Conservation (phyloP, 1,140 invertebrate genomes). For the Aphidius gifuensis region DNA sequence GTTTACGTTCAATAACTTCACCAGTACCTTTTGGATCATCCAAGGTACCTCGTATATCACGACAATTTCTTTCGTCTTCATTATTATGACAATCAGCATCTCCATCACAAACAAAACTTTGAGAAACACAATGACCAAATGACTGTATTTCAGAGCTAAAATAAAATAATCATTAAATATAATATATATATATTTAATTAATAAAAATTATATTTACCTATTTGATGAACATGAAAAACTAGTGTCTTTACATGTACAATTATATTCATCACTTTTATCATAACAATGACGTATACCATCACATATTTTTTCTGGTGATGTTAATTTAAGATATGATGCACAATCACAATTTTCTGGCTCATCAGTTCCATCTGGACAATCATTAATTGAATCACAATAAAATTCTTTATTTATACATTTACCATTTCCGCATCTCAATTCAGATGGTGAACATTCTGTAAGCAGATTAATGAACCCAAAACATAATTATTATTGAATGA, state of each 20-base stretch:
- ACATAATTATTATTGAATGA: too few species aligned
- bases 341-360: slow-evolving; percentile 68
- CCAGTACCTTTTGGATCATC: slow-evolving; percentile 47
- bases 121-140: slow-evolving; percentile 57
- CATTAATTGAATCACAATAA: slow-evolving; percentile 65
- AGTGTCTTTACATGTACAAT: slow-evolving; percentile 61
- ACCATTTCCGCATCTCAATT: slow-evolving; percentile 66
- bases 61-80: slow-evolving; percentile 65
- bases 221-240: slow-evolving; percentile 51
- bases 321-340: slow-evolving; percentile 64
- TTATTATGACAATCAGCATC: slow-evolving; percentile 65
- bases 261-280: slow-evolving; percentile 76
- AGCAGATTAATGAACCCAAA: slow-evolving; percentile 20
- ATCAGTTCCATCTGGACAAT: slow-evolving; percentile 71
- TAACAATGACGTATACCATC: slow-evolving; percentile 75
- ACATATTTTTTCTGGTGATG: slow-evolving; percentile 66
- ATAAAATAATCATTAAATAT: slow-evolving; percentile 11
- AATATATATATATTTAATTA: slow-evolving; percentile 1
- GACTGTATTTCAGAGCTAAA: slow-evolving; percentile 23
- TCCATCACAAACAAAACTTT: slow-evolving; percentile 71
- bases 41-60: slow-evolving; percentile 32
- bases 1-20: slow-evolving; percentile 56
- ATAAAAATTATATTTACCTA: too few species aligned
- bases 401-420: slow-evolving; percentile 65
- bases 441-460: slow-evolving; percentile 58